These are phyloP conservation scores for Neocrepidodera transversa DNA, from an alignment of 2,888 invertebrate genomes.

Conservation along the genomic window DNA sequence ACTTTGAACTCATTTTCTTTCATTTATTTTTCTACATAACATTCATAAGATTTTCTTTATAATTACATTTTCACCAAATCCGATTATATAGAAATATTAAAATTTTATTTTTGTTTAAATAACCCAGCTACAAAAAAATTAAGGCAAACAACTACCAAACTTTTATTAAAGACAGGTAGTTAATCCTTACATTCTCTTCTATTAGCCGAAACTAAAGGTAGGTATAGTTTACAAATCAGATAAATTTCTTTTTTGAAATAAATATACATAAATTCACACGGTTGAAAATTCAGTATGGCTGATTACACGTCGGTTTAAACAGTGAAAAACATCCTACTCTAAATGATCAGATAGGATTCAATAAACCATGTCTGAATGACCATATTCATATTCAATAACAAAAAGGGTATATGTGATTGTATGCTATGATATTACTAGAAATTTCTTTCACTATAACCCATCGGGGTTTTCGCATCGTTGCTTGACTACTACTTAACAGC, in stretches of 20 bases:
- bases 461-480: constrained; percentile 32
- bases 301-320: constrained; percentile 32
- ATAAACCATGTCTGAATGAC: constrained; percentile 45
- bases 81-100: too few species aligned
- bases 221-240: constrained; percentile 25
- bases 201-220: constrained; percentile 12
- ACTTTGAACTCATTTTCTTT: too few species aligned
- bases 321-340: constrained; percentile 46
- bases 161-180: constrained; percentile 10
- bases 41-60: too few species aligned
- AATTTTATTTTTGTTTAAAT: too few species aligned
- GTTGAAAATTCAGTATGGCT: constrained; percentile 38
- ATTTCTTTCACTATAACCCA: constrained; percentile 28
- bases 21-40: too few species aligned
- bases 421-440: constrained; percentile 41
- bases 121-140: too few species aligned
- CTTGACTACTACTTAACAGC: constrained; percentile 11
- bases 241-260: constrained; percentile 22
- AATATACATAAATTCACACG: constrained; percentile 40
- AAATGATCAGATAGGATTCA: constrained; percentile 48
- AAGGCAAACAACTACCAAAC: not conserved
- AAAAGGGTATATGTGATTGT: constrained; percentile 37
- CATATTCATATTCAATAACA: constrained; percentile 48
- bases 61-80: too few species aligned
- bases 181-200: not conserved